These are phyloP conservation scores for Druceiella hillmani DNA, from an alignment of 2,888 invertebrate species.

Conservation along the genomic window DNA sequence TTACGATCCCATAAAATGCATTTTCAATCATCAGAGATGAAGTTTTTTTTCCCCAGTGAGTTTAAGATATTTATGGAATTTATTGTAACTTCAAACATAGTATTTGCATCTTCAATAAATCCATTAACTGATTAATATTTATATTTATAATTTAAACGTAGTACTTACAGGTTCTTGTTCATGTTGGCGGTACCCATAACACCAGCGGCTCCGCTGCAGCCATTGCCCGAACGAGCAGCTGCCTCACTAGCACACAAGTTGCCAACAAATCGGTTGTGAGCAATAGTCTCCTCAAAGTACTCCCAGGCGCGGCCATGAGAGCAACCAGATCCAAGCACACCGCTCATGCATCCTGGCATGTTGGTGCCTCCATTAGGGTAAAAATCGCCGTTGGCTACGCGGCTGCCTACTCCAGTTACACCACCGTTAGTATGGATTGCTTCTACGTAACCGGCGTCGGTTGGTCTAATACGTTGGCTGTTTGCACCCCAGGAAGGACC, in stretches of 20 bases:
- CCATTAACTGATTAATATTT: too few relatives aligned
- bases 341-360: conserved; percentile 39
- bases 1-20: too few relatives aligned
- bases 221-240: conserved; percentile 28
- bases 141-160: too few relatives aligned
- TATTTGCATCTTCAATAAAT: too few relatives aligned
- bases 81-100: too few relatives aligned
- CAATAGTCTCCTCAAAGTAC: conserved; percentile 32
- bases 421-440: conserved; percentile 36
- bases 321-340: conserved; percentile 30
- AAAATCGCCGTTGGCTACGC: conserved; percentile 31
- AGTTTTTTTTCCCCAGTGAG: too few relatives aligned
- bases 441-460: conserved; percentile 33
- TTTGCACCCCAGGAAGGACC: conserved; percentile 33
- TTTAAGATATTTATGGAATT: too few relatives aligned
- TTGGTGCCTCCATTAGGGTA: conserved; percentile 37
- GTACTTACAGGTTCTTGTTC: conserved; percentile 32
- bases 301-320: conserved; percentile 33
- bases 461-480: conserved; percentile 27
- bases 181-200: conserved; percentile 33
- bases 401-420: conserved; percentile 30
- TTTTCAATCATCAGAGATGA: too few relatives aligned
- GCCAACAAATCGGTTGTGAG: conserved; percentile 31
- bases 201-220: conserved; percentile 27
- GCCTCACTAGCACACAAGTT: conserved; percentile 27